Evolutionary conservation across 2,113 vertebrate genomes (phyloP), one percentile per base, ranked within the genome.

Genomic region (Cheirogaleus medius): DNA sequence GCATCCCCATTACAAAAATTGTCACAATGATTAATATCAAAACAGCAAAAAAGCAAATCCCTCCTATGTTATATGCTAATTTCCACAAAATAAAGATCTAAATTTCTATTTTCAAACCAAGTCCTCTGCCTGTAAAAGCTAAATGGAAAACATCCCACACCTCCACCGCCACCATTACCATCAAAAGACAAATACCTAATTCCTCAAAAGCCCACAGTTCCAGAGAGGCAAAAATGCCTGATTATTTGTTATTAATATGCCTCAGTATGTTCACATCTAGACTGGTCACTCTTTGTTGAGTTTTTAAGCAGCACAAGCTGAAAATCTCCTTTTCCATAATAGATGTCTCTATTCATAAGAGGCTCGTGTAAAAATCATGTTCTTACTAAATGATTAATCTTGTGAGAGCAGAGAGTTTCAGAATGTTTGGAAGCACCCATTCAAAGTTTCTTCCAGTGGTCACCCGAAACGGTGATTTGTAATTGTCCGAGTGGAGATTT

Each of bases 211-310:
- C 8, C 47, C 56, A 78, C 21, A 60, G 27, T 82, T 64, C 12
- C 69, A 69, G 63, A 80, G 27, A 88, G 29, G 11, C 27, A 29
- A 58, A 89, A 68, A 64, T 66, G 34, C 14, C n/a, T 81, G 14
- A 44, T 77, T 92, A 29, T 74, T 23, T 96, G 56, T 66, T 63
- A 71, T 12, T 23, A 94, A 86, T 78, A 80, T 92, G 20, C 14
- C 25, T 93, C 20, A 85, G 4, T 89, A 34, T 94, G 91, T 96
- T 96, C 69, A 34, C 34, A 86, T 86, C 14, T 76, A 44, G 42
- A 44, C 12, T 78, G 20, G 47, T 69, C 5, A 39, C 11, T 49
- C 58, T 68, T 83, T 80, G 4, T 93, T 85, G 85, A 71, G 29
- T 85, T 94, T 86, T 95, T 84, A 80, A 92, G 69, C 58, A 5